Evolutionary conservation across 1,140 invertebrate genomes (phyloP).

Genomic region (Melanaphis sacchari): DNA sequence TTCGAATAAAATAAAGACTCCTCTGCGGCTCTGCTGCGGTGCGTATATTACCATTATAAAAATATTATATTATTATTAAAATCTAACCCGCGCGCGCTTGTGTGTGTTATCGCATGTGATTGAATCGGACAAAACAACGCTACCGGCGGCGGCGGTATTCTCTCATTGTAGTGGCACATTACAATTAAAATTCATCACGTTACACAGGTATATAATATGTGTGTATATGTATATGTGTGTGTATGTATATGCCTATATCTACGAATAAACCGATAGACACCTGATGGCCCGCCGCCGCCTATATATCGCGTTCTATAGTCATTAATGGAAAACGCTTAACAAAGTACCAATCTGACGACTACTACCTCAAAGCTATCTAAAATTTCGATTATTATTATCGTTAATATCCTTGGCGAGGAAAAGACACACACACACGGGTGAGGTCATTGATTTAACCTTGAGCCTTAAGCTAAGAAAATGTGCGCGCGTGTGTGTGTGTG

Average conservation of each 20-base stretch:
- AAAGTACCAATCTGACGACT: slow-evolving; percentile 41
- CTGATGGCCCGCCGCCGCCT: not conserved
- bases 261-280: slow-evolving; percentile 8
- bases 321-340: slow-evolving; percentile 53
- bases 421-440: not conserved
- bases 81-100: not conserved
- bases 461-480: slow-evolving; percentile 7
- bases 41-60: not conserved
- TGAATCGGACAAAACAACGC: slow-evolving; percentile 40
- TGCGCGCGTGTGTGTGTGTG: not conserved
- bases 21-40: not conserved
- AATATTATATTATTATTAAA: slow-evolving; percentile 1
- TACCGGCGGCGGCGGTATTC: slow-evolving; percentile 12
- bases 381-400: slow-evolving; percentile 45
- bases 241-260: not conserved
- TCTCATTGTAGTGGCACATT: slow-evolving; percentile 45
- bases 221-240: not conserved
- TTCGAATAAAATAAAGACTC: not conserved
- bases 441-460: slow-evolving; percentile 48
- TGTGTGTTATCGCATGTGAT: slow-evolving; percentile 10
- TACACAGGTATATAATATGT: not conserved
- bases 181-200: slow-evolving; percentile 40
- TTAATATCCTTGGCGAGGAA: slow-evolving; percentile 46
- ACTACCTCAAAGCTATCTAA: slow-evolving; percentile 29
- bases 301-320: not conserved